Base-by-base conservation (phyloP, 2,888 invertebrate genomes). In the Hydraecia micacea region DNA sequence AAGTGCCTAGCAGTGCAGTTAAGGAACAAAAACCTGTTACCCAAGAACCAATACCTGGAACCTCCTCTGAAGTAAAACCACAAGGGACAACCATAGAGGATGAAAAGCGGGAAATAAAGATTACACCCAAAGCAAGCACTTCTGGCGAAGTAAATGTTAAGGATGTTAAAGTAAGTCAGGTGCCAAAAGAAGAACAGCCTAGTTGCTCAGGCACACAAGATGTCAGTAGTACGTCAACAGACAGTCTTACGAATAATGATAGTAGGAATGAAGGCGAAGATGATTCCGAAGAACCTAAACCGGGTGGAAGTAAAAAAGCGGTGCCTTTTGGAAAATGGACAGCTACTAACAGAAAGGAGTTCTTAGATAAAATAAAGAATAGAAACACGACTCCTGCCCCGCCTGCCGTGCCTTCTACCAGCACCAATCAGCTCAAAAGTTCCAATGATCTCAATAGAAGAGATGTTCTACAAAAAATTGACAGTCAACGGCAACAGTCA, bases 251-350 rank as follows among this genome's bases (percentile, higher is more conserved):
- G 25, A 78, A 62, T 63, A 77, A 79, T 36, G 86, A 86, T 32
- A 80, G 62, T 36, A 82, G 78, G 69, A 71, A 62, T 58, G 86
- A 89, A 68, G 67, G 74, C 3, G 88, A 81, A 73, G 85, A 86
- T 60, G 66, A 82, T 52, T 36, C 81, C 15, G 71, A 83, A 68
- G 91, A 91, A 78, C 46, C 88, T 42, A 95, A 93, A 85, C 90
- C 93, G 65, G 90, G 90, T 2, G 93, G 92, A 73, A 95, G 94
- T 84, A 95, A 94, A 85, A 93, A 94, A 83, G 93, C 95, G 58
- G 97, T 97, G 62, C 97, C 97, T 55, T 97, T 97, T 89, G 97
- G 97, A 13, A 94, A 96, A 90, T 97, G 97, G 97, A 97, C 97
- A 60, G 95, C 95, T 81, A 96, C 93, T 11, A 95, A 97, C 85